Base-by-base conservation (phyloP, 2,113 vertebrate genomes). In the Tinamus guttatus region DNA sequence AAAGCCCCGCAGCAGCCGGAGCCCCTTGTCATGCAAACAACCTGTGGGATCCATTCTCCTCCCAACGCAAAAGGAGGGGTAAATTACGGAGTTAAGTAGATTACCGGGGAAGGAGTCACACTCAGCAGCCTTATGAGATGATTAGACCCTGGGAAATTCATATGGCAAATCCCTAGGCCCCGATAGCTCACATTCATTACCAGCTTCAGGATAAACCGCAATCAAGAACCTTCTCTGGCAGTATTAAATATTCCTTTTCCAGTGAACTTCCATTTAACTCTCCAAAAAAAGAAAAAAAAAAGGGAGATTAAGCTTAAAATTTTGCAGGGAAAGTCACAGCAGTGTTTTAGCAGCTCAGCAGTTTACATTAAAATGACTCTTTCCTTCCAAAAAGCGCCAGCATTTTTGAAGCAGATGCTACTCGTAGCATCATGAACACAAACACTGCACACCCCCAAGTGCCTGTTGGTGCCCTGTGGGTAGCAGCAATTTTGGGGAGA, bases 81-180 rank as follows among this genome's bases (percentile, higher is more conserved):
- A 97, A 97, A 97, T 96, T 95, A 96, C 96, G 89, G 97, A 97
- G 97, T 97, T 98, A 98, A 98, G 98, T 95, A 98, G 98, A 98
- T 99, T 98, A 99, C 93, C 95, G 96, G 97, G 84, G 92, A 98
- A 97, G 97, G 96, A 95, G 97, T 97, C 97, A 98, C 96, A 97
- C 97, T 97, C 97, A 19, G 96, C 96, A 97, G 97, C 97, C 97
- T 97, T 96, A 98, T 92, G 96, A 97, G 97, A 98, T 93, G 97
- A 97, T 98, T 97, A 98, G 98, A 97, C 96, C 98, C 98, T 97
- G 98, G 97, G 98, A 98, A 99, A 98, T 95, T 97, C 98, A 97
- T 96, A 96, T 78, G 34, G 77, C 93, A 96, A 98, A 96, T 97
- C 96, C 96, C 94, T 92, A 47, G 84, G 94, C 83, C 83, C 96